Evolutionary conservation across 2,888 invertebrate genomes (phyloP).

Genomic region (Catocala nupta): DNA sequence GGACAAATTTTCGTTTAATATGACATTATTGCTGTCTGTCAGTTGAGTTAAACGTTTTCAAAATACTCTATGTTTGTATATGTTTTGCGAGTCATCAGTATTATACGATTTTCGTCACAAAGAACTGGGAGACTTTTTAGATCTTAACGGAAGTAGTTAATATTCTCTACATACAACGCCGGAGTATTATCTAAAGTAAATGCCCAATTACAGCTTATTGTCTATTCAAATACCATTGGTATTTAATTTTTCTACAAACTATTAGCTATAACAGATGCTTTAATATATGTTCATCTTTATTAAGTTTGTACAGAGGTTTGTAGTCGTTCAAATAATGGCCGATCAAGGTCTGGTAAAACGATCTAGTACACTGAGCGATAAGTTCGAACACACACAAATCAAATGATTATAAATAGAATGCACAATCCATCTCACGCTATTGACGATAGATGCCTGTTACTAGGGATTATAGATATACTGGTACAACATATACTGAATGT

Average conservation of each 20-base stretch:
- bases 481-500: constrained; percentile 12
- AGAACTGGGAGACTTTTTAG: not conserved
- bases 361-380: constrained; percentile 29
- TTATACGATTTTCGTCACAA: too few relatives aligned
- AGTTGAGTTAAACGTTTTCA: too few relatives aligned
- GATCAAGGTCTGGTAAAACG: constrained; percentile 30
- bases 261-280: constrained; percentile 29
- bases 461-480: constrained; percentile 20
- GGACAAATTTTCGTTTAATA: not conserved
- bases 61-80: too few relatives aligned
- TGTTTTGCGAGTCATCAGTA: too few relatives aligned
- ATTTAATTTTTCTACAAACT: constrained; percentile 29
- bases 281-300: constrained; percentile 23
- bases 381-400: constrained; percentile 33
- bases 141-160: constrained; percentile 11
- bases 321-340: constrained; percentile 24
- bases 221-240: constrained; percentile 27
- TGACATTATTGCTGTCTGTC: too few relatives aligned
- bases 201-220: constrained; percentile 14
- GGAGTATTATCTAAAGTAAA: constrained; percentile 13
- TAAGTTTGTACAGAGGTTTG: constrained; percentile 22
- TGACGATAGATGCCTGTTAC: constrained; percentile 29
- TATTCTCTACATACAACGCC: constrained; percentile 12
- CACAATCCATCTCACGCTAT: constrained; percentile 17
- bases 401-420: constrained; percentile 33